A percentile compares a stretch with the other conserved stretches of the same genome.
Evolutionary conservation across 2,888 invertebrate genomes (phyloP).

Genomic region (Lathronympha strigana): DNA sequence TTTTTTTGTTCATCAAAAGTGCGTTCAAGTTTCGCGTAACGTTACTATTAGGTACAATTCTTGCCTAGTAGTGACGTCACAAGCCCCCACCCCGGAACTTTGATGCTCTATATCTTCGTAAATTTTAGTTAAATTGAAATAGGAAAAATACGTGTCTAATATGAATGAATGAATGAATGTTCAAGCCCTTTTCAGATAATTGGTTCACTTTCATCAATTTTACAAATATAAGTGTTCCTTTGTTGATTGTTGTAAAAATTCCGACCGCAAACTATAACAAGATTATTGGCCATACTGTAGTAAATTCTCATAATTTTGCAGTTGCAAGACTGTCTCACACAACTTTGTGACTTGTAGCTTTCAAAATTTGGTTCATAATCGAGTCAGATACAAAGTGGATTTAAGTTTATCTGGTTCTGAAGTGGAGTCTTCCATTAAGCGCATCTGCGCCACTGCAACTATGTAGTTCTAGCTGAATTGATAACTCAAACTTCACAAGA

Average conservation of each 20-base stretch:
- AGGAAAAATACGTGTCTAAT: too few relatives aligned
- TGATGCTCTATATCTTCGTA: too few relatives aligned
- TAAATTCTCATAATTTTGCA: slow-evolving; percentile 10
- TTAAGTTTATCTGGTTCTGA: not conserved
- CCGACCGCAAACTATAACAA: not conserved
- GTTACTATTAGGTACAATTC: too few relatives aligned
- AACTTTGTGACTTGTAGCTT: not conserved
- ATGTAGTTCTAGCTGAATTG: slow-evolving; percentile 13
- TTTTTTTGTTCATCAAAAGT: too few relatives aligned
- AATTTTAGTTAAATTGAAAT: too few relatives aligned
- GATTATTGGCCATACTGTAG: slow-evolving; percentile 3
- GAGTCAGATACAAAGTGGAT: not conserved
- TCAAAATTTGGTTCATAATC: not conserved
- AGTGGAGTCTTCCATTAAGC: not conserved
- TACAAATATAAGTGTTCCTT: not conserved
- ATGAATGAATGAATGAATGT: too few relatives aligned
- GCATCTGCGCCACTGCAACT: slow-evolving; percentile 13
- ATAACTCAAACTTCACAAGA: slow-evolving; percentile 23
- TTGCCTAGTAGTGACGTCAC: too few relatives aligned
- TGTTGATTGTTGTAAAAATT: not conserved
- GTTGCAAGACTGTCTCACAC: not conserved
- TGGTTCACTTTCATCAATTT: not conserved
- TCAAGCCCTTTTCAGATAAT: not conserved
- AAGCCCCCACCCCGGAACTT: too few relatives aligned
- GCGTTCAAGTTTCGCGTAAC: too few relatives aligned